phyloP scores from a whole-genome alignment of 2,797 vertebrate genomes.

The Myripristis murdjan region DNA sequence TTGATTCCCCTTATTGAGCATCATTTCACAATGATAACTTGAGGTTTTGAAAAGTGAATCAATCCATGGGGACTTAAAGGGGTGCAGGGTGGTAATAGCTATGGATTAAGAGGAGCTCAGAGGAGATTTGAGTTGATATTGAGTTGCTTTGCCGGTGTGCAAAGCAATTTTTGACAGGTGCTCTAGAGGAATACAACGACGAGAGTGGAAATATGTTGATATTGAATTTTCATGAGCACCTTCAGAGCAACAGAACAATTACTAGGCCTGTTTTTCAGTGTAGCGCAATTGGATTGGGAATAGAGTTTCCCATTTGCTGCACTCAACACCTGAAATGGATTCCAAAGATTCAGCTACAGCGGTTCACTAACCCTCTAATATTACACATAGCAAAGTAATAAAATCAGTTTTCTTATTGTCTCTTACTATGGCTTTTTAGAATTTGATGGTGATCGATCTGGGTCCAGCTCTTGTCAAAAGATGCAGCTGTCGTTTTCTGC shows the following conservation, averaged over 20 bases:
- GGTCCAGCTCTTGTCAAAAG: not conserved
- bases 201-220: conserved; percentile 59
- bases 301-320: conserved; percentile 23
- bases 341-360: conserved; percentile 6
- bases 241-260: conserved; percentile 65
- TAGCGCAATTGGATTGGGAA: conserved; percentile 41
- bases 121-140: conserved; percentile 66
- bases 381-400: not conserved
- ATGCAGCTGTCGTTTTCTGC: not conserved
- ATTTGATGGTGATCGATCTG: not conserved
- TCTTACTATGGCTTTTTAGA: not conserved
- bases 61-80: conserved; percentile 44
- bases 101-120: conserved; percentile 62
- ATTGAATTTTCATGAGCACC: conserved; percentile 73
- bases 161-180: conserved; percentile 72
- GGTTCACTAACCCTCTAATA: conserved; percentile 18
- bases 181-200: conserved; percentile 63
- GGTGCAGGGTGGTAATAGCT: conserved; percentile 56
- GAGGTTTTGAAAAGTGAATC: conserved; percentile 43
- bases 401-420: not conserved
- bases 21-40: conserved; percentile 24
- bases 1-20: conserved; percentile 15
- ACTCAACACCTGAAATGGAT: conserved; percentile 10
- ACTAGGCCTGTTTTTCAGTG: conserved; percentile 49
- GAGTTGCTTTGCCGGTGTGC: conserved; percentile 44